Base-by-base conservation (phyloP, 92 coral and sea anemone species). In the Plumapathes pennacea region DNA sequence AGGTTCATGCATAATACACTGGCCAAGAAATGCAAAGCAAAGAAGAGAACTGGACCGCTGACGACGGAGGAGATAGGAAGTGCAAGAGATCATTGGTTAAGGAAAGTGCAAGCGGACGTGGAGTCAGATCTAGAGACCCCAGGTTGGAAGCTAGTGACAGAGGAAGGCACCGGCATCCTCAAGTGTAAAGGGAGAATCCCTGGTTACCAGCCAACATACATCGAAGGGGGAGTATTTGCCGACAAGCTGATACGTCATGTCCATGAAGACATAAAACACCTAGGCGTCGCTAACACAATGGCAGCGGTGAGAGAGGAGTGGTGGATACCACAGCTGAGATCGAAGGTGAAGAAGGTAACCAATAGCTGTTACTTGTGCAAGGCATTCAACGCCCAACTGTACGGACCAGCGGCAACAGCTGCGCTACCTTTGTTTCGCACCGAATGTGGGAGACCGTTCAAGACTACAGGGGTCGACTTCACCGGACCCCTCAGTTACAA, bases 191-290 rank as follows among this genome's bases (percentile, higher is more conserved):
- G 85, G 17, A 62, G 82, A 62, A 65, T 73, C 31, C 26, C 64
- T 19, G 59, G 64, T 9, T 81, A 81, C 49, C 52, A 25, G 27
- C 88, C 85, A 30, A 56, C 38, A 15, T 78, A 78, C 32, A 7
- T 84, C 26, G 75, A 84, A 50, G 42, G 36, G 17, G 83, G 81
- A 61, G 74, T 37, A 19, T 85, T 85, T 32, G 60, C 78, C 21
- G 67, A 72, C 47, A 85, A 85, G 62, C 65, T 73, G 44, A 85
- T 78, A 23, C 54, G 43, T 21, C 80, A 72, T 54, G 29, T 58
- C 17, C 78, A 84, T 25, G 46, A 59, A 14, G 38, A 55, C 25
- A 62, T 57, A 6, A 73, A 45, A 4, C 82, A 74, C 62, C 54
- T 73, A 2, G 69, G 78, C 5, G 43, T 54, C 9, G 63, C 74